Evolutionary conservation across 2,888 invertebrate species (phyloP), one percentile per base, ranked within the genome.

Genomic region (Heliconius aoede): DNA sequence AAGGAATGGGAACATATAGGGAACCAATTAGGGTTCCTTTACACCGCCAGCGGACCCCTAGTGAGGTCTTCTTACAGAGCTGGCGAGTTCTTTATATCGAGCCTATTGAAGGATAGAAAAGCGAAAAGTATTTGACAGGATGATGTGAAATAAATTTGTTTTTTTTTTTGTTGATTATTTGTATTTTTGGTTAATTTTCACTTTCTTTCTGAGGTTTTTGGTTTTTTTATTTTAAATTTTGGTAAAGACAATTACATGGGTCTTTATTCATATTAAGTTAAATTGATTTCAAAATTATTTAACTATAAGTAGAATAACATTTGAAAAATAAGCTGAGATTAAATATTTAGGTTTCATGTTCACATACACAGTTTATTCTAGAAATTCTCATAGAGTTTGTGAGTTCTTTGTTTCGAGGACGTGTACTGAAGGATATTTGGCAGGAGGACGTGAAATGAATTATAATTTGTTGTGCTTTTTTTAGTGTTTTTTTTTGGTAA

Each of bases 21-120:
- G 0, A 95, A 96, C 74, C 95, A 97, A 82, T 90, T 99, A 81
- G 99, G 99, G 18, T 99, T 99, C 93, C 93, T 98, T 0, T 99
- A 99, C 91, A 98, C 98, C 0, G 99, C 99, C 21, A 99, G 99
- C 90, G 99, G 99, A 0, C 99, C 99, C 0, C 95, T 99, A 11
- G 99, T 99, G 0, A 93, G 99, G 61, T 99, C 99, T 74, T 99
- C 99, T 0, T 99, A 99, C 86, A 97, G 98, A 88, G 99, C 99
- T n/a, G 99, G 99, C 4, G 98, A 99, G 94, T 98, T 97, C 90
- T 98, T 98, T 86, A 96, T 98, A 28, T 95, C 97, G 3, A 98
- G 97, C 86, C 96, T 98, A 81, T 88, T 98, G 73, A 96, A 96
- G 77, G 95, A 95, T 81, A 91, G 96, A 71, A 95, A 92, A 83